These are phyloP conservation scores for Bothrops alternatus DNA, from an alignment of 2,797 vertebrate species.

Conservation along the genomic window DNA sequence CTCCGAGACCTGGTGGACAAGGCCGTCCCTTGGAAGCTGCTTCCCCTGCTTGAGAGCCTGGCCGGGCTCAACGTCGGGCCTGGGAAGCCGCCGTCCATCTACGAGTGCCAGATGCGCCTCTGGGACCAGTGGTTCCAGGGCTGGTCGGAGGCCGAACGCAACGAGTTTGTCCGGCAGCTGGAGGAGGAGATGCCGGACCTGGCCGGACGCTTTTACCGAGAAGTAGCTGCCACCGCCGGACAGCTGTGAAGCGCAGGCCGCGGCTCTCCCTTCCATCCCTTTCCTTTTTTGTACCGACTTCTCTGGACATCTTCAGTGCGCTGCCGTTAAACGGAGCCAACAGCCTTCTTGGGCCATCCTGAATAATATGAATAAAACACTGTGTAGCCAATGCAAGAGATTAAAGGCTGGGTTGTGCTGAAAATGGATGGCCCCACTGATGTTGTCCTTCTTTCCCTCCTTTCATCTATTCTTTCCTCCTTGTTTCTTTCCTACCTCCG, in stretches of 20 bases:
- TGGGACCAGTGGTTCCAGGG: constrained; percentile 93
- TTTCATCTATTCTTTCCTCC: neutral
- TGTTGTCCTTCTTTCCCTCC: neutral
- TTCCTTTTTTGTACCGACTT: too few relatives aligned
- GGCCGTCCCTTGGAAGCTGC: constrained; percentile 86
- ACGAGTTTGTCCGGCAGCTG: constrained; percentile 81
- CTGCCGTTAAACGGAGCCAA: neutral
- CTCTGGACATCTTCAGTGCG: neutral
- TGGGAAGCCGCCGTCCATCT: constrained; percentile 74
- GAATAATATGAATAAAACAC: neutral
- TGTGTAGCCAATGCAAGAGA: neutral
- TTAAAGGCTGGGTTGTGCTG: neutral
- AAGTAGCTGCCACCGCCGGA: constrained; percentile 80
- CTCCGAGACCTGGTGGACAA: constrained; percentile 84
- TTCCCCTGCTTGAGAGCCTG: constrained; percentile 82
- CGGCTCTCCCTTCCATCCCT: too few relatives aligned
- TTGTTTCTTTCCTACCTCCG: neutral
- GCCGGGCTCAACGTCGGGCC: constrained; percentile 78
- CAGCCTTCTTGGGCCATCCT: neutral
- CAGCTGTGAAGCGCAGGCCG: constrained; percentile 62
- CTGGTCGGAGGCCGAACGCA: constrained; percentile 86
- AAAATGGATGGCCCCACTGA: neutral
- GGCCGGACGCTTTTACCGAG: constrained; percentile 80
- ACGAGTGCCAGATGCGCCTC: constrained; percentile 87
- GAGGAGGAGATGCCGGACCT: constrained; percentile 80